Evolutionary conservation across 2,888 invertebrate genomes (phyloP).

Genomic region (Cosmorhoe ocellata): DNA sequence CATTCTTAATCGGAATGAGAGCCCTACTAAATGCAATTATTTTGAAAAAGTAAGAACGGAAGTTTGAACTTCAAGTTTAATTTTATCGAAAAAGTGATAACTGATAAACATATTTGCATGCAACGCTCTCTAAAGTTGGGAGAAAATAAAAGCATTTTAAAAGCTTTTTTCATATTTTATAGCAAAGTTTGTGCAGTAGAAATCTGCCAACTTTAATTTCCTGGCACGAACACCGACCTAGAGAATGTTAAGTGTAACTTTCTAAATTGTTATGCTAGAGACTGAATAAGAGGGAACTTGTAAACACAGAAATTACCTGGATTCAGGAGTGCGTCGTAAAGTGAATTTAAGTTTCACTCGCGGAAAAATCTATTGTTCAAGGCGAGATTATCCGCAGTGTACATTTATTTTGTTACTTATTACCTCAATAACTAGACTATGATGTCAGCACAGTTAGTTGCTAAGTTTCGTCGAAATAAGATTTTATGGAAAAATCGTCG

Average conservation of each 20-base stretch:
- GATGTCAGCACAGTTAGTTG: too few species aligned
- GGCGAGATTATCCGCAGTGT: neutral
- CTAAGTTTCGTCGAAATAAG: too few species aligned
- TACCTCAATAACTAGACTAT: too few species aligned
- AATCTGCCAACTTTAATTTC: conserved; percentile 50
- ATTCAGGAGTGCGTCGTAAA: conserved; percentile 12
- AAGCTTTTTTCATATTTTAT: conserved; percentile 24
- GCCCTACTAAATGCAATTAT: too few species aligned
- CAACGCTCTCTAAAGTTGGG: conserved; percentile 3
- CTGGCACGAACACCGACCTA: conserved; percentile 36
- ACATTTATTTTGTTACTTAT: too few species aligned
- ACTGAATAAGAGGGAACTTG: conserved; percentile 21
- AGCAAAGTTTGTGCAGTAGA: conserved; percentile 38
- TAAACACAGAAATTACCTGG: conserved; percentile 17
- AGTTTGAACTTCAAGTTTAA: too few species aligned
- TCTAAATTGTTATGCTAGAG: conserved; percentile 29
- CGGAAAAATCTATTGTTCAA: neutral
- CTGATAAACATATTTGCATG: conserved; percentile 15
- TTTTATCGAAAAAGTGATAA: too few species aligned
- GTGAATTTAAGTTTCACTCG: conserved; percentile 15
- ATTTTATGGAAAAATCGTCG: too few species aligned
- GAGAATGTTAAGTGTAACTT: conserved; percentile 34
- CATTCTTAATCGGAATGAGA: too few species aligned
- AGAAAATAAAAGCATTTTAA: conserved; percentile 15
- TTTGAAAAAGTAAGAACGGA: too few species aligned